phyloP scores from a whole-genome alignment of 2,888 invertebrate species.

The Drosophila prolongata region DNA sequence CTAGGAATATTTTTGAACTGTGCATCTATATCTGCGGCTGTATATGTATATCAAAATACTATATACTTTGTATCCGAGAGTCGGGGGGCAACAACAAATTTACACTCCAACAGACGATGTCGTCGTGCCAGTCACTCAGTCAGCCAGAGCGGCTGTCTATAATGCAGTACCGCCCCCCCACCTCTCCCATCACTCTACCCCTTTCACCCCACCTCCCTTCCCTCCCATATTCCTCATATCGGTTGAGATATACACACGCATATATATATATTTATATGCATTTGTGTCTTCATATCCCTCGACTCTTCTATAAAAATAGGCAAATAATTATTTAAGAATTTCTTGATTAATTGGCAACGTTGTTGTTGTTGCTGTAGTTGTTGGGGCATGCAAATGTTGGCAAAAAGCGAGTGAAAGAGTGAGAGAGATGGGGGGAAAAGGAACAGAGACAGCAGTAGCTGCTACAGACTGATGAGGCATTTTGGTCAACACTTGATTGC shows the following conservation, averaged over 20 bases:
- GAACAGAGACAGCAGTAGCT: background rate
- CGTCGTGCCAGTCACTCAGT: slow-evolving; percentile 75
- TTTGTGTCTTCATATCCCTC: slow-evolving; percentile 31
- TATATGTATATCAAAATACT: slow-evolving; percentile 36
- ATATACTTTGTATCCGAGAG: slow-evolving; percentile 59
- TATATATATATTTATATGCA: slow-evolving; percentile 1
- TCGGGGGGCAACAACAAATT: slow-evolving; percentile 64
- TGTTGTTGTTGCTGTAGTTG: slow-evolving; percentile 49
- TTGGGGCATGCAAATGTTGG: slow-evolving; percentile 61
- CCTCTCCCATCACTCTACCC: too few relatives aligned
- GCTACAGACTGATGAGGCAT: slow-evolving; percentile 45
- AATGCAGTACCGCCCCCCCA: slow-evolving; percentile 8
- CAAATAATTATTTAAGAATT: slow-evolving; percentile 84
- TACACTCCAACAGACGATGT: slow-evolving; percentile 64
- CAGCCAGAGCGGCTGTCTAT: slow-evolving; percentile 69
- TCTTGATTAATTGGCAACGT: slow-evolving; percentile 83
- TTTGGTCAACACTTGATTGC: slow-evolving; percentile 81
- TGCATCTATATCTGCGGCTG: slow-evolving; percentile 9
- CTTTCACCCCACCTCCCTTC: too few relatives aligned
- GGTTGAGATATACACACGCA: slow-evolving; percentile 6
- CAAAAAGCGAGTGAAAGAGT: slow-evolving; percentile 3
- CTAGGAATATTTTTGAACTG: background rate
- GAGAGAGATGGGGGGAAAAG: slow-evolving; percentile 24
- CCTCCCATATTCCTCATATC: slow-evolving; percentile 13
- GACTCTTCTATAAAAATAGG: slow-evolving; percentile 78